Evolutionary conservation across 2,113 vertebrate genomes (phyloP).

Genomic region (Gavia stellata): DNA sequence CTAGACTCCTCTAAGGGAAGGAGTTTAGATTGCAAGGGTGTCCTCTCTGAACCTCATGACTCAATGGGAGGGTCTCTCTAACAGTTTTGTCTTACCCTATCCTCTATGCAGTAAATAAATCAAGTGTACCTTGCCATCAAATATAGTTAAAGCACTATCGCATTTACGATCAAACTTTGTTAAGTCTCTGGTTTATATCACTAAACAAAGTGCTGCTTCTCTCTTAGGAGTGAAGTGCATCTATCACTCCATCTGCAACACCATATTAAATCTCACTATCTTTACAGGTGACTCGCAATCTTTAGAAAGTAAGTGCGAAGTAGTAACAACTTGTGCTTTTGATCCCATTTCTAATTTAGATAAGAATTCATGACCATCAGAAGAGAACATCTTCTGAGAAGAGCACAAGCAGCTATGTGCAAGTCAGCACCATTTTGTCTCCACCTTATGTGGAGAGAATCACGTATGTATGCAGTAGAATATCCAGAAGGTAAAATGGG

Average conservation of each 20-base stretch:
- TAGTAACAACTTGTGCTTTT: background rate
- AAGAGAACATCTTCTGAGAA: background rate
- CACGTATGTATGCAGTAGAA: accelerated
- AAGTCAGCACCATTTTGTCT: background rate
- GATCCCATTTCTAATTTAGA: background rate
- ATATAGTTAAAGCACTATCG: no score
- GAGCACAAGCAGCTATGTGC: background rate
- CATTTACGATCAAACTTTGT: no score
- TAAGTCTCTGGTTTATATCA: no score
- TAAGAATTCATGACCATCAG: background rate
- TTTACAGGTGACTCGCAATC: background rate
- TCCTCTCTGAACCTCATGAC: background rate
- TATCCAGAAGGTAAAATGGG: background rate
- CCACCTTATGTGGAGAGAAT: background rate
- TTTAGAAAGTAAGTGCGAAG: background rate
- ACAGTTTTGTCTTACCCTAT: no score
- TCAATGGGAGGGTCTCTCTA: background rate
- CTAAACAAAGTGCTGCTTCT: no score
- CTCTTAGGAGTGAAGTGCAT: no score
- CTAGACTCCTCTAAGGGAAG: no score
- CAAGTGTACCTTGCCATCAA: no score
- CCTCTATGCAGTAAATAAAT: no score
- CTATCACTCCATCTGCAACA: no score
- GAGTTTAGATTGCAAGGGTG: background rate
- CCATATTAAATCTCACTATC: background rate